These are phyloP conservation scores for Erebia ligea DNA, from an alignment of 2,888 invertebrate genomes.

Conservation along the genomic window DNA sequence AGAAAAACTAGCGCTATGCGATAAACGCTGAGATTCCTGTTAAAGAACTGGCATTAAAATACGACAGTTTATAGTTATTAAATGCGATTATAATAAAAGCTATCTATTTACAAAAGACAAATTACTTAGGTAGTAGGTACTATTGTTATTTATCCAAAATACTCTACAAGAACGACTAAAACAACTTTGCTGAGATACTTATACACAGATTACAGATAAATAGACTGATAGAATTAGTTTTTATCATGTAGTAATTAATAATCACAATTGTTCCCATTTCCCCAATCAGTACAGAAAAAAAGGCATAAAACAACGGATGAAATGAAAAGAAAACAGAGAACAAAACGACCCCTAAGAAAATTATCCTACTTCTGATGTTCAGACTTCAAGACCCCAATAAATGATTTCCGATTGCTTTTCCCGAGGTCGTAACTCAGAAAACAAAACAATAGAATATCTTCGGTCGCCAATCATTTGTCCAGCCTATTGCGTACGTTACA, in stretches of 20 bases:
- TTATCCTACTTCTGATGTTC: constrained; percentile 3
- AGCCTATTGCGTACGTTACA: constrained; percentile 69
- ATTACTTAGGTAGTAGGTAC: not conserved
- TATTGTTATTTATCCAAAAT: too few species aligned
- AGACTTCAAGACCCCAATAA: not conserved
- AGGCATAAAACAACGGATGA: not conserved
- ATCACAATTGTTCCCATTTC: too few species aligned
- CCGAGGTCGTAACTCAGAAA: not conserved
- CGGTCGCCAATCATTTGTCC: constrained; percentile 56
- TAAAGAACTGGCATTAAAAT: constrained; percentile 44
- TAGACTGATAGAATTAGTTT: too few species aligned
- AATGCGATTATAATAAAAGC: not conserved
- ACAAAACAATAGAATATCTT: constrained; percentile 53
- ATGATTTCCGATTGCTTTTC: not conserved
- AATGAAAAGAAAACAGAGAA: not conserved
- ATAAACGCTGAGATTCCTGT: constrained; percentile 51
- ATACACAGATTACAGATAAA: too few species aligned
- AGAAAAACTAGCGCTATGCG: constrained; percentile 59
- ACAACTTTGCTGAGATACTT: too few species aligned
- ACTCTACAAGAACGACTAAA: too few species aligned
- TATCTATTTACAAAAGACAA: not conserved
- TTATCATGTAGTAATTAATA: too few species aligned
- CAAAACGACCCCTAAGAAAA: not conserved
- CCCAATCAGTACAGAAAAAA: not conserved
- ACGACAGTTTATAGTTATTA: not conserved